A percentile compares a stretch with the other conserved stretches of the same genome.
Evolutionary conservation across 2,797 vertebrate species (phyloP).

Genomic region (Enteromius paludinosus): DNA sequence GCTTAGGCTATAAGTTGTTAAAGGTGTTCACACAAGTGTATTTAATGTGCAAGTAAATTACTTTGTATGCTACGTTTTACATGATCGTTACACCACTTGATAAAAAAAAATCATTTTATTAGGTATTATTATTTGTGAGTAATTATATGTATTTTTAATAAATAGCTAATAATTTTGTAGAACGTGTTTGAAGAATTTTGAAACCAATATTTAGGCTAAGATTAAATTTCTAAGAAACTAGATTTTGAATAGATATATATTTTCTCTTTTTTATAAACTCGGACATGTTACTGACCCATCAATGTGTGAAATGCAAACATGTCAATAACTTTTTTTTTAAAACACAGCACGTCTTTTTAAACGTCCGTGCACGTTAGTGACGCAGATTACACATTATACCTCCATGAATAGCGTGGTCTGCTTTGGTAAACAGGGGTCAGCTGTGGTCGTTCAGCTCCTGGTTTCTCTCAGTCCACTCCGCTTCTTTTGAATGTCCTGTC

Average conservation of each 20-base stretch:
- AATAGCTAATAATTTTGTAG: neutral
- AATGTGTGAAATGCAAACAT: neutral
- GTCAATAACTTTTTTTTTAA: neutral
- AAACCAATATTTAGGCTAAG: neutral
- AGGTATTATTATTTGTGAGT: neutral
- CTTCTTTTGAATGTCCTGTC: constrained; percentile 81
- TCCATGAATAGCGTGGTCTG: neutral
- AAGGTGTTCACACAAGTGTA: neutral
- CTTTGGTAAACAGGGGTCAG: constrained; percentile 46
- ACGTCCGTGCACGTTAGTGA: neutral
- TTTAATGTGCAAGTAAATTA: neutral
- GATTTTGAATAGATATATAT: neutral
- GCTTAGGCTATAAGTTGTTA: neutral
- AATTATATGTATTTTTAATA: neutral
- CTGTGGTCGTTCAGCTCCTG: constrained; percentile 52
- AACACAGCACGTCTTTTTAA: neutral
- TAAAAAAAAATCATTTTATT: neutral
- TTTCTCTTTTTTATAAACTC: neutral
- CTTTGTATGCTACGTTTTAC: neutral
- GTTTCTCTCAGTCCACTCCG: constrained; percentile 73
- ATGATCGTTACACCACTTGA: neutral
- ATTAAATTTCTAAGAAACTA: neutral
- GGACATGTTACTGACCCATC: neutral
- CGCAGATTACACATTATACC: neutral
- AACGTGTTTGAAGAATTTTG: neutral